Percentiles rank a stretch among this genome's conserved stretches.
phyloP scores from a whole-genome alignment of 2,113 vertebrate species.

The rat (Rattus norvegicus) region GRCr8 NC_086020.1:227432501-227433000 shows the following conservation, averaged over 20 bases:
- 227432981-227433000: background rate
- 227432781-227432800: background rate
- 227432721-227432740: background rate
- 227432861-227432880: background rate
- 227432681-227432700: background rate
- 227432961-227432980: background rate
- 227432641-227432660: background rate
- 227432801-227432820: background rate
- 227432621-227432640: background rate
- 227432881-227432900: background rate
- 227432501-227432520: background rate
- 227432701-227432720: background rate
- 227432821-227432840: background rate
- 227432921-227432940: background rate
- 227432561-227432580: background rate
- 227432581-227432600: background rate
- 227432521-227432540: background rate
- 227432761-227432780: background rate
- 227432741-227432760: background rate
- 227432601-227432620: background rate
- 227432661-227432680: background rate
- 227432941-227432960: background rate
- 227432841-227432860: background rate
- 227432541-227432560: background rate
- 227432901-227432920: background rate